Base-by-base conservation (phyloP, 2,888 invertebrate species). In the Calliopum simillimum region DNA sequence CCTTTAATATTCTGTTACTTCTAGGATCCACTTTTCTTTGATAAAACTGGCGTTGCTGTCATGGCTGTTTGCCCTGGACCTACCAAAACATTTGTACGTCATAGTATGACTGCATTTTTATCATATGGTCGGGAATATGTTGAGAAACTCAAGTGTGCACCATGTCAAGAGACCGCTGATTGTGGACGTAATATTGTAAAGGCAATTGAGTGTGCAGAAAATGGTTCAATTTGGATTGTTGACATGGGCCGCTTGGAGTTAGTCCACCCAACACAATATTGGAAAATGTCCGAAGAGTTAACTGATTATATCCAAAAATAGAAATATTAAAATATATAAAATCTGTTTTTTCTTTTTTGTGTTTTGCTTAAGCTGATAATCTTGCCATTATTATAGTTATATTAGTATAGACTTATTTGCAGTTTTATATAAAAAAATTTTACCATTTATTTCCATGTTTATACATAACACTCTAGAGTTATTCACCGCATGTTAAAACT, bases 1-100 rank as follows among this genome's bases (percentile, higher is more conserved):
- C n/a, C n/a, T n/a, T 6, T n/a, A 23, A n/a, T 53, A 33, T 16
- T 13, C 23, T 11, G 23, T 21, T 47, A 51, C 33, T 62, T 68
- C 23, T 63, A 73, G 73, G 68, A 74, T 66, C 73, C 71, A 51
- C 66, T 67, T 21, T 65, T 69, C 66, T 69, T 64, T 44, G 44
- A 70, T 11, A 78, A 81, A 67, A 82, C 80, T 46, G 82, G 81
- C 12, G 78, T 84, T 1, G 80, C 83, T 43, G 79, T 83, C 16
- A 79, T 82, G 76, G 79, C 80, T 0, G 78, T 84, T 56, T 83
- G 84, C 59, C 83, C 82, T 58, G 84, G 84, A 21, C 81, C 82
- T 19, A 84, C 83, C 33, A 79, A 79, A 61, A 76, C 76, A 2
- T 77, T 79, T 71, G 75, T 80, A 1, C 72, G 78, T 41, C 77